Percentiles rank a stretch among this genome's conserved stretches.
These are phyloP conservation scores for Bombus fervidus DNA, from an alignment of 1,140 invertebrate genomes.

Conservation along the genomic window DNA sequence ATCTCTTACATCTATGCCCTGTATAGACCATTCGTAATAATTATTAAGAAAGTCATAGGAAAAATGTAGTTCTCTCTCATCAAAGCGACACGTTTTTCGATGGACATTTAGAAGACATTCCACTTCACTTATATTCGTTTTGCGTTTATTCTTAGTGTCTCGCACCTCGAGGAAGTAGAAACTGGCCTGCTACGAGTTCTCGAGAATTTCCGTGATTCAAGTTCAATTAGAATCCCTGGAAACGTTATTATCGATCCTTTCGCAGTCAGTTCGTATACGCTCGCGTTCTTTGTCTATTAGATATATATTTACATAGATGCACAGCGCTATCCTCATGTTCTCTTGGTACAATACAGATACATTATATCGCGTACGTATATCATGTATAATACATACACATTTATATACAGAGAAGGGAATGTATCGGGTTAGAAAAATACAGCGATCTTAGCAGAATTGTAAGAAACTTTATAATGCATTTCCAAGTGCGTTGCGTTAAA, in stretches of 20 bases:
- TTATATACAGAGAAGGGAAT: slow-evolving; percentile 72
- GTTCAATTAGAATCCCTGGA: slow-evolving; percentile 67
- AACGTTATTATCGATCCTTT: slow-evolving; percentile 38
- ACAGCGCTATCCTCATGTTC: slow-evolving; percentile 25
- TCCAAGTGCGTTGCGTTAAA: slow-evolving; percentile 42
- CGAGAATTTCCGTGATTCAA: slow-evolving; percentile 64
- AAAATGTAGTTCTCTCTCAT: slow-evolving; percentile 64
- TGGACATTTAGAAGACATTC: neutral
- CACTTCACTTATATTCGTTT: neutral
- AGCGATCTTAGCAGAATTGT: slow-evolving; percentile 74
- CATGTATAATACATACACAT: slow-evolving; percentile 28
- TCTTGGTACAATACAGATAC: slow-evolving; percentile 59
- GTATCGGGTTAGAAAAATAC: slow-evolving; percentile 82
- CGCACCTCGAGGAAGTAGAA: neutral
- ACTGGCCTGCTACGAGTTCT: neutral
- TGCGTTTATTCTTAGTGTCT: neutral
- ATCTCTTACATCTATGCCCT: slow-evolving; percentile 80
- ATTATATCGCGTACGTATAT: slow-evolving; percentile 40
- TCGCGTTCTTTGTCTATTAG: slow-evolving; percentile 37
- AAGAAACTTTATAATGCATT: slow-evolving; percentile 62
- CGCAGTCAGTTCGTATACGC: slow-evolving; percentile 28
- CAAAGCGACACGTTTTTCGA: slow-evolving; percentile 32
- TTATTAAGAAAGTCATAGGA: slow-evolving; percentile 78
- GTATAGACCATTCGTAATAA: slow-evolving; percentile 80
- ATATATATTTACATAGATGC: slow-evolving; percentile 74